Base-by-base conservation (phyloP, 2,888 invertebrate species). In the Cheilosia soror region DNA sequence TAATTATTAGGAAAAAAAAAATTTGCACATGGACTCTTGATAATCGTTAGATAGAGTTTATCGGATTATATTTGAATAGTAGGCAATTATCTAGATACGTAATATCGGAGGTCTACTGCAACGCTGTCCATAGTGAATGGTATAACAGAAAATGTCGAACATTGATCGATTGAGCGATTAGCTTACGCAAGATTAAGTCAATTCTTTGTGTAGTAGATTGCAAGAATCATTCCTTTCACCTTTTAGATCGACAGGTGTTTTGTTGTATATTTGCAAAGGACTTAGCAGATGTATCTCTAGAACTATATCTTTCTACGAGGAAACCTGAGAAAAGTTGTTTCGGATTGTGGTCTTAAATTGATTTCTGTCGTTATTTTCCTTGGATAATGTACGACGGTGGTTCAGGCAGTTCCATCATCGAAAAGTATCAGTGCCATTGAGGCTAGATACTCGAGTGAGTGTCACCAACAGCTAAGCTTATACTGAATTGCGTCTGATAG, bases 1-100 rank as follows among this genome's bases (percentile, higher is more conserved):
- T 82, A 82, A 82, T 82, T 77, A 42, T 63, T n/a, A 55, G 47
- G n/a, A n/a, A 40, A 33, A 47, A 79, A 37, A 37, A 37, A 11
- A 37, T 4, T 37, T 40, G 33, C 25, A 55, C n/a, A 47, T 20
- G 15, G 15, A 47, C 15, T 15, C 20, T 5, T 62, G 72, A 42
- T 65, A 58, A 57, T 65, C 58, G 62, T 29, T 65, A 13, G n/a
- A 63, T 65, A 13, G n/a, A 63, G 40, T 62, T 58, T 53, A 11
- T 62, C 42, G 49, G 47, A 33, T 58, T 25, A 27, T 15, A 33
- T 44, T 71, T 55, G 44, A 69, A 42, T 69, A 55, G 29, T 20
- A 44, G 9, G 33, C 57, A 53, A 27, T 53, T 66, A 37, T 33
- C 2, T 11, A 37, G 37, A 37, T 37, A 20, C 44, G 27, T 27